Evolutionary conservation across 2,888 invertebrate species (phyloP).

Genomic region (Unio pictorum): DNA sequence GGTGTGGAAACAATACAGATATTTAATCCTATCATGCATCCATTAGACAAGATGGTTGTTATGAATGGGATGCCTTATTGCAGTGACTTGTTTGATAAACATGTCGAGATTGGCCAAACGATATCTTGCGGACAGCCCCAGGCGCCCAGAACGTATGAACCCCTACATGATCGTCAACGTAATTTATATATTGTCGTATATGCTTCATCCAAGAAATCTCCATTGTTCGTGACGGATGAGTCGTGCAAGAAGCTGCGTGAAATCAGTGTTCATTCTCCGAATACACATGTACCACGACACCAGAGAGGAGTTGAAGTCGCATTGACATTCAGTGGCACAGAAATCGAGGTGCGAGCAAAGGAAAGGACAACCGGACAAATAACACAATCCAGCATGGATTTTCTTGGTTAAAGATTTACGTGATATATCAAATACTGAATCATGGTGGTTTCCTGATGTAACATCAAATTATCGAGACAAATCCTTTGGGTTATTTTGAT

Average conservation of each 20-base stretch:
- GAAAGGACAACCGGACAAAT: too few relatives aligned
- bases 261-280: not conserved
- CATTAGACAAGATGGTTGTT: not conserved
- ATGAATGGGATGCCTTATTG: not conserved
- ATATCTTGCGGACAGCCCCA: not conserved
- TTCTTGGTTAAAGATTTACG: too few relatives aligned
- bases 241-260: not conserved
- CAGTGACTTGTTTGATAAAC: conserved; percentile 1
- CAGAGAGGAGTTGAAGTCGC: too few relatives aligned
- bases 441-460: too few relatives aligned
- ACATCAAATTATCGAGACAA: too few relatives aligned
- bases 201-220: conserved; percentile 1
- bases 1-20: not conserved
- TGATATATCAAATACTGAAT: too few relatives aligned
- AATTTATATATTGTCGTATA: not conserved
- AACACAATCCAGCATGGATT: too few relatives aligned
- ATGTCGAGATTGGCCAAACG: not conserved
- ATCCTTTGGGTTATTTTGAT: too few relatives aligned
- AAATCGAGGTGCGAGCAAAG: too few relatives aligned
- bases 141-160: conserved; percentile 1
- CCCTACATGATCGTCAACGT: not conserved
- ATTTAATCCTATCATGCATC: not conserved
- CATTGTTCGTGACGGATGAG: conserved; percentile 1
- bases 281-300: too few relatives aligned
- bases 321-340: too few relatives aligned